Base-by-base conservation (phyloP, 2,797 vertebrate genomes). In the Anableps anableps region DNA sequence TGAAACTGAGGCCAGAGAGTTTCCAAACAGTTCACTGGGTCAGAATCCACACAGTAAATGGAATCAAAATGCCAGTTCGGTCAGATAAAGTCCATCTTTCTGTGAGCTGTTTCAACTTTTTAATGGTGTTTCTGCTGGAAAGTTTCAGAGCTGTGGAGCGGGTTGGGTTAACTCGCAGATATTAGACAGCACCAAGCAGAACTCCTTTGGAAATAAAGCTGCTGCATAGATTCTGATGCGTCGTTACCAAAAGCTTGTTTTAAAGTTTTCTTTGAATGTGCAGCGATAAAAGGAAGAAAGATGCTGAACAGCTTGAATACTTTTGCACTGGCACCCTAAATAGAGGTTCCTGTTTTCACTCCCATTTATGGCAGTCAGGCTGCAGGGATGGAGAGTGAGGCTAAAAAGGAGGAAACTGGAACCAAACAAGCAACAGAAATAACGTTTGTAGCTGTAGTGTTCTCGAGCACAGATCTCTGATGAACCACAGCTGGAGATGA, bases 361-460 rank as follows among this genome's bases (percentile, higher is more conserved):
- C 80, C 89, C 90, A 84, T 91, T 87, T 90, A 90, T 80, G 90
- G 89, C 45, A 80, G 84, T 83, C 72, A 76, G 85, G 75, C 76
- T 19, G 62, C 45, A 75, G 45, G n/a, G 38, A 75, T 26, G 55
- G 34, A 41, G 29, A 0, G n/a, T n/a, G 29, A 19, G 10, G 3
- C 6, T 31, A 60, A 31, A 53, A 19, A n/a, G 41, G 11, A 51
- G 5, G 16, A 79, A 80, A 73, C 4, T 17, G 43, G 71, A 74
- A 53, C n/a, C 43, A 66, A 50, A 62, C 6, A 43, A 38, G 45
- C 34, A 31, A 47, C 13, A 81, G 31, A 75, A 70, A 62, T 9
- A 3, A 62, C 5, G 34, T 62, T 62, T 36, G 29, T 19, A 34
- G 31, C 31, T 62, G 60, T 34, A 34, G 60, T 34, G 34, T 62